Percentiles rank a stretch among this genome's conserved stretches.
phyloP scores from a whole-genome alignment of 2,888 invertebrate genomes.

The Apocheima hispidaria region DNA sequence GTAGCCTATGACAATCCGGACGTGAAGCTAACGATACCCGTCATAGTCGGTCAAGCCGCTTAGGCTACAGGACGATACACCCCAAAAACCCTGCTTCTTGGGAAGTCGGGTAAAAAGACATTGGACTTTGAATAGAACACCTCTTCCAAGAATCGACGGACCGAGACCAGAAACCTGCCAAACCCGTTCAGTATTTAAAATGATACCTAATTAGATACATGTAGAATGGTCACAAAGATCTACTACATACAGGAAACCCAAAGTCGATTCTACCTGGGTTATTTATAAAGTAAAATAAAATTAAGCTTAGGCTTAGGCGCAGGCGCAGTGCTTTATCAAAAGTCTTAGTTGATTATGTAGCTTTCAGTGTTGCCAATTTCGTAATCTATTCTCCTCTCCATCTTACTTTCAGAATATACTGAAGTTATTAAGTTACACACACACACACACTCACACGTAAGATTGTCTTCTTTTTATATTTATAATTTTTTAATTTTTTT shows the following conservation, averaged over 20 bases:
- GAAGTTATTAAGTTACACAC: too few relatives aligned
- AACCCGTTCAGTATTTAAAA: slow-evolving; percentile 55
- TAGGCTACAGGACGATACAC: too few relatives aligned
- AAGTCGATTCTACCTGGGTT: slow-evolving; percentile 53
- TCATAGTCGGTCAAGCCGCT: too few relatives aligned
- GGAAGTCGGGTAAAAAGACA: too few relatives aligned
- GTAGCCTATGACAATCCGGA: too few relatives aligned
- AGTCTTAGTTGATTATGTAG: slow-evolving; percentile 34
- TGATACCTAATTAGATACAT: slow-evolving; percentile 51
- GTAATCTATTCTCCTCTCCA: slow-evolving; percentile 1
- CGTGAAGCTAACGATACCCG: too few relatives aligned
- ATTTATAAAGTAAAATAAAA: slow-evolving; percentile 64
- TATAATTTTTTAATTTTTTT: too few relatives aligned
- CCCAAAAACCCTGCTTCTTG: too few relatives aligned
- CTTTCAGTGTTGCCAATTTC: slow-evolving; percentile 30
- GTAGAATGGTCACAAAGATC: slow-evolving; percentile 42
- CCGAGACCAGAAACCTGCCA: slow-evolving; percentile 49
- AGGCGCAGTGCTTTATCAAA: slow-evolving; percentile 45
- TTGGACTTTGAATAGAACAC: slow-evolving; percentile 16
- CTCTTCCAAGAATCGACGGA: slow-evolving; percentile 22
- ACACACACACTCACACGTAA: too few relatives aligned
- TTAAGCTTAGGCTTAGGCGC: slow-evolving; percentile 39
- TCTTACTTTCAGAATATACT: too few relatives aligned
- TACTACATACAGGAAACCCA: slow-evolving; percentile 34
- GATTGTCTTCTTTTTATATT: too few relatives aligned